Evolutionary conservation across 2,113 vertebrate genomes (phyloP).

Genomic region (Lamprotornis superbus): DNA sequence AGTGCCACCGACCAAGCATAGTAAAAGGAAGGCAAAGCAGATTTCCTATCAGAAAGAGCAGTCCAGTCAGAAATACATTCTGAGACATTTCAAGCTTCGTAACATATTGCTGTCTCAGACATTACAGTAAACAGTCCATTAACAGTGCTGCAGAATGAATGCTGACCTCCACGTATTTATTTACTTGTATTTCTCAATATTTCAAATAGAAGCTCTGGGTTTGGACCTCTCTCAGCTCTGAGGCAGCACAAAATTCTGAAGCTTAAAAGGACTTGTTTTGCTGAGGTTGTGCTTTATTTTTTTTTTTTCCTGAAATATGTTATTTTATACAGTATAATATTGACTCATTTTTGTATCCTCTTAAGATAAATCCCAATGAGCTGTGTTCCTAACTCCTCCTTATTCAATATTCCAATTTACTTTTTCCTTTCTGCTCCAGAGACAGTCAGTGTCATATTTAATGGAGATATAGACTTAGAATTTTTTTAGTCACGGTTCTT

Average conservation of each 20-base stretch:
- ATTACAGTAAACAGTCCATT: slow-evolving; percentile 42
- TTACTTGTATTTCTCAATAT: slow-evolving; percentile 43
- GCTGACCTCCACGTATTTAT: slow-evolving; percentile 60
- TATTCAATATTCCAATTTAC: not conserved
- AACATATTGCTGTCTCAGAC: slow-evolving; percentile 66
- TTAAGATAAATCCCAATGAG: slow-evolving; percentile 22
- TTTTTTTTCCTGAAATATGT: slow-evolving; percentile 27
- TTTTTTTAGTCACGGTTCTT: not conserved
- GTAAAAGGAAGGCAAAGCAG: slow-evolving; percentile 32
- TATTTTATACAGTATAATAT: slow-evolving; percentile 18
- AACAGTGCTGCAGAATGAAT: slow-evolving; percentile 55
- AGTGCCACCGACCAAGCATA: not conserved
- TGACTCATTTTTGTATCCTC: slow-evolving; percentile 31
- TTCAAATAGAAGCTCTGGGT: slow-evolving; percentile 24
- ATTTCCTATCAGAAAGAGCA: slow-evolving; percentile 44
- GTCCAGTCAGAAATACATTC: slow-evolving; percentile 43
- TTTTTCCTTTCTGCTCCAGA: not conserved
- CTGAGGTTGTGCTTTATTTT: not conserved
- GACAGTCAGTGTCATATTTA: not conserved
- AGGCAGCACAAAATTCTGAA: slow-evolving; percentile 59
- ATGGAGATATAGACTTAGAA: not conserved
- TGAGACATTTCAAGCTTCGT: slow-evolving; percentile 64
- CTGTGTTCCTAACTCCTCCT: not conserved
- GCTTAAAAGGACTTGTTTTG: slow-evolving; percentile 47
- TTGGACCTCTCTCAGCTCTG: slow-evolving; percentile 37